phyloP scores from a whole-genome alignment of 2,888 invertebrate species.

The Cheilosia vulpina region DNA sequence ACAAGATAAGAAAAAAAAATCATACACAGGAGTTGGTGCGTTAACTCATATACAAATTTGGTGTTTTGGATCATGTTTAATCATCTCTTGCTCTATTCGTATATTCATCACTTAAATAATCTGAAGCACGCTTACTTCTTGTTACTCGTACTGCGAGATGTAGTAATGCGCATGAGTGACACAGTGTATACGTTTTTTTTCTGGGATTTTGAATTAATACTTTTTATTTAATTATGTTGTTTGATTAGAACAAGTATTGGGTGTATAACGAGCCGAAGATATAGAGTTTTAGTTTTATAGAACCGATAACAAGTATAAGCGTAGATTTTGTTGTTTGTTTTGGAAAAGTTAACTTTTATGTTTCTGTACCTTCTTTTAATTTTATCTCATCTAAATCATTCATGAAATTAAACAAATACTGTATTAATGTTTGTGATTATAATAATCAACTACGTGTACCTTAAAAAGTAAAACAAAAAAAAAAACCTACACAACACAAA shows the following conservation, averaged over 20 bases:
- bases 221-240: not conserved
- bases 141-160: constrained; percentile 31
- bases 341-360: constrained; percentile 33
- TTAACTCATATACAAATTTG: constrained; percentile 44
- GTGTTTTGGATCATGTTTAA: constrained; percentile 61
- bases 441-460: constrained; percentile 55
- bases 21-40: constrained; percentile 27
- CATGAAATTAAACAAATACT: constrained; percentile 38
- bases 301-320: constrained; percentile 30
- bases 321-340: constrained; percentile 37
- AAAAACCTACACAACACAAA: constrained; percentile 77
- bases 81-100: constrained; percentile 41
- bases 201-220: constrained; percentile 14
- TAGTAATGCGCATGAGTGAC: constrained; percentile 55
- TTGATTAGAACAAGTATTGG: constrained; percentile 4
- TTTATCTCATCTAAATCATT: constrained; percentile 64
- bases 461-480: constrained; percentile 30
- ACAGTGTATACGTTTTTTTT: constrained; percentile 17
- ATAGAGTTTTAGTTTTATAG: constrained; percentile 10
- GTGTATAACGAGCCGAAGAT: constrained; percentile 11
- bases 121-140: constrained; percentile 56
- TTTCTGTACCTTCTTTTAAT: constrained; percentile 40
- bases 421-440: constrained; percentile 42
- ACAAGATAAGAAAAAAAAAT: constrained; percentile 9
- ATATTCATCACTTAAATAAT: constrained; percentile 23